Evolutionary conservation across 2,888 invertebrate genomes (phyloP), one percentile per base, ranked within the genome.

Genomic region (Dolichopus griseipennis): DNA sequence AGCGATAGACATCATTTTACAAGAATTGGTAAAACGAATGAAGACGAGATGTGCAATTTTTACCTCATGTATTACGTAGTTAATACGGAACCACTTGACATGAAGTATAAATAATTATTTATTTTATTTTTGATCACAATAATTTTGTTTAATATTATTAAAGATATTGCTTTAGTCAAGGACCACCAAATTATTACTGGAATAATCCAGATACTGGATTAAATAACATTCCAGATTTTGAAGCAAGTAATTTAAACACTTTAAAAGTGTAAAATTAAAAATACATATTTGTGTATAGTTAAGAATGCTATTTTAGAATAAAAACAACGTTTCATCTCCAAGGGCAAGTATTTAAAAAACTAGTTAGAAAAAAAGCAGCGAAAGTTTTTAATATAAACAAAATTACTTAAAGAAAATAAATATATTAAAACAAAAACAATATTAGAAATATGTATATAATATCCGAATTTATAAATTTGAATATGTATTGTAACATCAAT

Each of bases 1-100:
- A 95, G 91, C 76, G 84, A 87, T 10, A 83, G 88, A 1, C 78
- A 85, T 27, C 83, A 85, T 62, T 76, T 81, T 34, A 92, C 94
- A 0, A 80, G 80, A 72, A 88, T 94, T 74, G 95, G 95, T 91
- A 92, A 81, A 1, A 95, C 95, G 34, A 92, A 91, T 77, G 85
- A 88, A 18, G 93, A 95, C 75, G 95, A 96, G 82, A 96, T 96
- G 95, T 96, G 95, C 83, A 96, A 95, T 81, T 95, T 95, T 81
- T 96, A 96, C 81, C 79, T 96, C 1, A 93, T 95, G 93, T 95
- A 95, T 80, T 95, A 92, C 83, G 92, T 94, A 0, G 87, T 93
- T 67, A 85, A 89, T 67, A 87, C 85, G 18, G 84, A 87, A 3
- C 92, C 93, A 0, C 80, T 95, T 5, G 81, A 88, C 0, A 88